Percentiles rank a stretch among this genome's conserved stretches.
phyloP scores from a whole-genome alignment of 1,140 invertebrate genomes.

The Drosophila kurseongensis region DNA sequence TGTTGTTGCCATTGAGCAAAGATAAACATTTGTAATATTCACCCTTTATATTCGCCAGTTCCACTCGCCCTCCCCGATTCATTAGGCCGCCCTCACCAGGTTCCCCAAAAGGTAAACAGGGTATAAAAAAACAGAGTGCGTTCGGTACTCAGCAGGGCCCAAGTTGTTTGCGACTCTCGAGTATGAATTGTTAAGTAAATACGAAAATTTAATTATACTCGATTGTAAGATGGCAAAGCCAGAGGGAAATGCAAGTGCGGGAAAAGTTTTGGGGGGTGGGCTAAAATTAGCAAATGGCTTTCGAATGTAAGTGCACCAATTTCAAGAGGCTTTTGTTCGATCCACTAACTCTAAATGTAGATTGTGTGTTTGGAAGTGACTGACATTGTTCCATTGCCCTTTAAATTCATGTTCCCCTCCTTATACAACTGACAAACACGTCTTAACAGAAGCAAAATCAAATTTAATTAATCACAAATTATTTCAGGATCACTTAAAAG shows the following conservation, averaged over 20 bases:
- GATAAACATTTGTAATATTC: conserved; percentile 70
- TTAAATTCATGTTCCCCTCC: background rate
- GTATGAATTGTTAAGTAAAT: conserved; percentile 66
- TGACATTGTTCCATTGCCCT: conserved; percentile 3
- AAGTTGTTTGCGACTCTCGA: conserved; percentile 58
- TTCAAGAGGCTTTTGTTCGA: conserved; percentile 25
- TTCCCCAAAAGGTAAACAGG: conserved; percentile 36
- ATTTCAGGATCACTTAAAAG: background rate
- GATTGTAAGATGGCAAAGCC: conserved; percentile 39
- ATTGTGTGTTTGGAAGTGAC: conserved; percentile 20
- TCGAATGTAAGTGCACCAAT: conserved; percentile 39
- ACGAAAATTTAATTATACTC: conserved; percentile 65
- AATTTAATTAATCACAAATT: background rate
- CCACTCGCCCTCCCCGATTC: conserved; percentile 14
- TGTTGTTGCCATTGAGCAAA: conserved; percentile 50
- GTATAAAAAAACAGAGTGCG: conserved; percentile 43
- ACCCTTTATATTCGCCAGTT: conserved; percentile 25
- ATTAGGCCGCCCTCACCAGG: conserved; percentile 24
- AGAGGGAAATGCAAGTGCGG: background rate
- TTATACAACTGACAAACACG: background rate
- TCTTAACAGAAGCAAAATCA: conserved; percentile 2
- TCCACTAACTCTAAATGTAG: conserved; percentile 34
- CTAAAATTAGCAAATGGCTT: conserved; percentile 50
- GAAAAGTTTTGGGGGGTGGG: conserved; percentile 6
- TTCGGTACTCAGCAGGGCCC: conserved; percentile 17